phyloP scores from a whole-genome alignment of 92 coral and sea anemone species.

The Epizoanthus fatuus region DNA sequence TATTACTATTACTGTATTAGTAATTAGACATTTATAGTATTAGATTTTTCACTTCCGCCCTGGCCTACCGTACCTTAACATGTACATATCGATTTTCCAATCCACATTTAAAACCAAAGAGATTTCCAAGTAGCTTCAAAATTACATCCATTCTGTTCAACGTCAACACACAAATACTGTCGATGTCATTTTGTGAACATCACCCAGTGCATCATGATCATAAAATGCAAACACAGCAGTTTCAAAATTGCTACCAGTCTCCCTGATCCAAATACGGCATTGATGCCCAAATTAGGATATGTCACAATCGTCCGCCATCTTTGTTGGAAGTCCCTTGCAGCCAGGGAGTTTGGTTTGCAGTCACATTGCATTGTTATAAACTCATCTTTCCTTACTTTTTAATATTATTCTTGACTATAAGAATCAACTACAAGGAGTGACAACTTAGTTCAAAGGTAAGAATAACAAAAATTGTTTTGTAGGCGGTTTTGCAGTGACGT shows the following conservation, averaged over 20 bases:
- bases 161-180: neutral
- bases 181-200: neutral
- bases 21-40: no score
- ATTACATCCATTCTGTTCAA: neutral
- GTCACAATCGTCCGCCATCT: slow-evolving; percentile 37
- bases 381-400: neutral
- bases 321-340: neutral
- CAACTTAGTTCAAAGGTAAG: slow-evolving; percentile 7
- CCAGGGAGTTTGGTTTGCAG: neutral
- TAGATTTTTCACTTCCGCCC: neutral
- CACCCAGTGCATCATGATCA: no score
- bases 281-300: slow-evolving; percentile 27
- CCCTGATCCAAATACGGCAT: slow-evolving; percentile 30
- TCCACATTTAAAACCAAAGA: neutral
- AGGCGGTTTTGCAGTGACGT: neutral
- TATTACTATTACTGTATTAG: no score
- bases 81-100: neutral
- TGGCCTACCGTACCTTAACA: neutral
- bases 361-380: no score
- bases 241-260: neutral
- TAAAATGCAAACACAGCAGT: neutral
- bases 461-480: neutral
- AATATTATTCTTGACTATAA: neutral
- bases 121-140: neutral
- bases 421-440: neutral